phyloP scores from a whole-genome alignment of 1,140 invertebrate species.

The Zaprionus vittiger region DNA sequence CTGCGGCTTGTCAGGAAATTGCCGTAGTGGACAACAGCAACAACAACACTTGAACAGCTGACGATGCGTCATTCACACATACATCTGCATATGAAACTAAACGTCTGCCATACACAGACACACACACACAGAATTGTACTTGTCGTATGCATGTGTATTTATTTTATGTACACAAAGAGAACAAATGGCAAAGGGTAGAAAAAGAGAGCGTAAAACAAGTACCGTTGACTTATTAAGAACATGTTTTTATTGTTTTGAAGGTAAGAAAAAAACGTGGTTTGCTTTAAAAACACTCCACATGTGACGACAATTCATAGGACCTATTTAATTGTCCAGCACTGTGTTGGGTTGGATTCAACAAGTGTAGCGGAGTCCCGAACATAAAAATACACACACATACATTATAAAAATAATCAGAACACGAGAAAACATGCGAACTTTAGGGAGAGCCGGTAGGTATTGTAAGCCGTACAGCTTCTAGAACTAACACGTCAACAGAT shows the following conservation, averaged over 20 bases:
- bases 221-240: not conserved
- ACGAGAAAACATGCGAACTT: not conserved
- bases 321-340: not conserved
- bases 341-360: slow-evolving; percentile 28
- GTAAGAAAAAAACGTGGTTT: not conserved
- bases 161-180: slow-evolving; percentile 40
- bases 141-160: not conserved
- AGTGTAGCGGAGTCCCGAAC: slow-evolving; percentile 22
- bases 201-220: slow-evolving; percentile 14
- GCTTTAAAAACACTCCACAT: not conserved
- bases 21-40: slow-evolving; percentile 47
- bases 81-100: slow-evolving; percentile 12
- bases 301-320: not conserved
- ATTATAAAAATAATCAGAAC: slow-evolving; percentile 9
- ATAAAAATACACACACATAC: not conserved
- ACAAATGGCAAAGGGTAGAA: slow-evolving; percentile 35
- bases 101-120: slow-evolving; percentile 21
- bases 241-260: not conserved
- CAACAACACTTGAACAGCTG: slow-evolving; percentile 63
- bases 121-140: not conserved
- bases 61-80: slow-evolving; percentile 75
- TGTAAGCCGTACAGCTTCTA: not conserved
- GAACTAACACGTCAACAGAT: slow-evolving; percentile 35
- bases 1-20: slow-evolving; percentile 56
- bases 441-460: not conserved